Conservation (phyloP, 2,797 vertebrate species). For the Siniperca obscura region DNA sequence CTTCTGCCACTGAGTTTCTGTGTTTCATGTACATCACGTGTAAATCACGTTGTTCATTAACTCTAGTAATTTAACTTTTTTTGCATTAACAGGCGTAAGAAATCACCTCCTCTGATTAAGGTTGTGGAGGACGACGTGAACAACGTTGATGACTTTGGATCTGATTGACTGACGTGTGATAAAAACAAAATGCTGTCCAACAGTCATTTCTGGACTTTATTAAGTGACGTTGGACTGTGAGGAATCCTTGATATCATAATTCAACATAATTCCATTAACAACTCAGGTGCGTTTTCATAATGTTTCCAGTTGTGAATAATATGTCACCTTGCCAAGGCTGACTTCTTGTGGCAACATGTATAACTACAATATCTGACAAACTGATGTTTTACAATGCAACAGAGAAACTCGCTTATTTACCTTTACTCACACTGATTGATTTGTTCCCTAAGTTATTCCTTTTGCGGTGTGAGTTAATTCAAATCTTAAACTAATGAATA, state of each 20-base stretch:
- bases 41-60: neutral
- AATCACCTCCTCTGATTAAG: conserved; percentile 85
- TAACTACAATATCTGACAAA: conserved; percentile 55
- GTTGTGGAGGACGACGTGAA: conserved; percentile 79
- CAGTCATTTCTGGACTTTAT: conserved; percentile 28
- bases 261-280: conserved; percentile 58
- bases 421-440: conserved; percentile 23
- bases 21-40: neutral
- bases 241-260: conserved; percentile 26
- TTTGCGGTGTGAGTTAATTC: conserved; percentile 44
- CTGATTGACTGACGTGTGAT: conserved; percentile 81
- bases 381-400: conserved; percentile 30
- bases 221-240: conserved; percentile 45
- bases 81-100: conserved; percentile 86
- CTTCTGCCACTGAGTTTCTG: neutral
- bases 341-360: conserved; percentile 74
- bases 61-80: neutral
- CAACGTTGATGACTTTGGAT: conserved; percentile 85
- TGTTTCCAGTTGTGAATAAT: conserved; percentile 33
- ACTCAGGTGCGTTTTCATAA: conserved; percentile 65
- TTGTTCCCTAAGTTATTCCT: conserved; percentile 58
- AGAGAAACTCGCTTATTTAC: conserved; percentile 15
- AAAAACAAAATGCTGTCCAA: conserved; percentile 1
- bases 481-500: conserved; percentile 34
- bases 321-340: conserved; percentile 55